Evolutionary conservation across 2,113 vertebrate genomes (phyloP), one percentile per base, ranked within the genome.

Genomic region (Sorex fumeus): DNA sequence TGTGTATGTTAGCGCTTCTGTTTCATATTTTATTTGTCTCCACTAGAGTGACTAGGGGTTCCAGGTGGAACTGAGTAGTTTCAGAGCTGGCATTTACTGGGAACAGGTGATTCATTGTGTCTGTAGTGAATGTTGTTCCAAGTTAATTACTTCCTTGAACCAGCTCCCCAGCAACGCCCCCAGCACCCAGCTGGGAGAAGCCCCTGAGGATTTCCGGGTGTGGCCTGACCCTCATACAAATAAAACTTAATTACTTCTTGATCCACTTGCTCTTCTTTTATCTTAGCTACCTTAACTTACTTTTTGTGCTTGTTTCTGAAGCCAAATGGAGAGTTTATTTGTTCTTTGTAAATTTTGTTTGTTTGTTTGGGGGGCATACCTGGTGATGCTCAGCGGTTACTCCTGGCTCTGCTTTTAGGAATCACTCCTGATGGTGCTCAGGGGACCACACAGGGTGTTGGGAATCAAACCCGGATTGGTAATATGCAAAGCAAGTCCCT

Each of bases 181-280:
- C 47, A 50, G 5, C 47, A 7, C 47, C 47, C 13, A 50, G 47
- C 47, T 50, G 47, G 47, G 47, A n/a, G n/a, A 53, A 53, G 53
- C 9, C 53, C 4, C 53, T 53, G 53, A 53, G 57, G 19, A 21
- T 7, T 60, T 19, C 57, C 5, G 57, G 18, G 57, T 60, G 18
- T 60, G 57, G 21, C 57, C 57, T 19, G 8, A 60, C 57, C 57
- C 21, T 60, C 57, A 18, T 16, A 23, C 18, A 60, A 60, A 18
- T 57, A 79, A 80, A 70, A 83, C 7, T 70, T 87, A 57, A 53
- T 93, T 72, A n/a, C 40, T 90, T 92, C 50, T 90, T 90, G 79
- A 74, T 60, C 57, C 5, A 57, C 13, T 67, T 70, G 36, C 7
- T 83, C 23, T 62, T 81, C 10, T 12, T 47, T 88, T 27, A 64